Conservation (phyloP, 2,113 vertebrate genomes). For the Neolamprologus fasciatus region DNA sequence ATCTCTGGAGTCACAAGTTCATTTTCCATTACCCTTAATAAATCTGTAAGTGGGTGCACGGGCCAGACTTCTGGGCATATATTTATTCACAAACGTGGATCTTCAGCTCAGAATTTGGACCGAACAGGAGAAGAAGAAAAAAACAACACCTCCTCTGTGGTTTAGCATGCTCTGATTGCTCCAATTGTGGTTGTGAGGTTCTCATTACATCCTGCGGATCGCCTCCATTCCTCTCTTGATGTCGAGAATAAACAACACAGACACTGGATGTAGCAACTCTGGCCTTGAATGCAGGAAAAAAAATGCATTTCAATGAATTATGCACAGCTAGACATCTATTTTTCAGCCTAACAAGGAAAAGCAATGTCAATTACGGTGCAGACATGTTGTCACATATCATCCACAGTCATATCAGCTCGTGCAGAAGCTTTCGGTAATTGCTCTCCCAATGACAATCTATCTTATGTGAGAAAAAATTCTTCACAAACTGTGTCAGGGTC, state of each 20-base stretch:
- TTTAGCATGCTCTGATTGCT: background rate
- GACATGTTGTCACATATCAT: conserved; percentile 8
- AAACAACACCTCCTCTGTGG: background rate
- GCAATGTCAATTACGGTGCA: conserved; percentile 30
- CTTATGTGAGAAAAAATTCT: background rate
- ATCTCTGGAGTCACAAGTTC: background rate
- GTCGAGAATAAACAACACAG: background rate
- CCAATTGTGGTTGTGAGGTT: background rate
- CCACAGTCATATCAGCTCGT: background rate
- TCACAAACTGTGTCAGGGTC: background rate
- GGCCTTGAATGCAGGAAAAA: background rate
- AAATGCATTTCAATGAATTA: conserved; percentile 41
- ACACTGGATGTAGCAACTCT: background rate
- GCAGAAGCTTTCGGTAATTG: background rate
- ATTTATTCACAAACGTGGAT: background rate
- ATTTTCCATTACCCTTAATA: background rate
- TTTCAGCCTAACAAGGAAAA: conserved; percentile 49
- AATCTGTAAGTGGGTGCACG: background rate
- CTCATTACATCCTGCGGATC: conserved; percentile 16
- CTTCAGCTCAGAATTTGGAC: background rate
- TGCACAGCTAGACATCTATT: conserved; percentile 33
- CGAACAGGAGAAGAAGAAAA: background rate
- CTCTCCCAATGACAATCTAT: background rate
- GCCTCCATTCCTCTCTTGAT: background rate
- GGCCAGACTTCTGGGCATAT: background rate